Evolutionary conservation across 2,113 vertebrate species (phyloP).

Genomic region (Labeo catla): DNA sequence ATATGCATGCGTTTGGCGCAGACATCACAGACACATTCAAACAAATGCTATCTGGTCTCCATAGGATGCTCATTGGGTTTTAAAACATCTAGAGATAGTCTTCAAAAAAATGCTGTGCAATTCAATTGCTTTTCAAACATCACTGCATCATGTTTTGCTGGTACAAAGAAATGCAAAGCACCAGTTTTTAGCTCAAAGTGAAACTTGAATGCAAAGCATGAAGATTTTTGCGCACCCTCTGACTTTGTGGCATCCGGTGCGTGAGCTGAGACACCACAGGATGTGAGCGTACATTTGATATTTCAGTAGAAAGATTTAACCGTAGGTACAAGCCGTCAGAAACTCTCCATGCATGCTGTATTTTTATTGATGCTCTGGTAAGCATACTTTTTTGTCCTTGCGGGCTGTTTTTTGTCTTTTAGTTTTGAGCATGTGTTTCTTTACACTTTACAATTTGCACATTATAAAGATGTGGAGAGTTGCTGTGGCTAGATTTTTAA

Average conservation of each 20-base stretch:
- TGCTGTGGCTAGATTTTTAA: neutral
- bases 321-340: neutral
- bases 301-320: slow-evolving; percentile 2
- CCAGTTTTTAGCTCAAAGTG: slow-evolving; percentile 24
- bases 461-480: neutral
- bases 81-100: neutral
- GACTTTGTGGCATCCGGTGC: slow-evolving; percentile 68
- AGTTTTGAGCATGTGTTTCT: neutral
- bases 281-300: slow-evolving; percentile 54
- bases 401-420: neutral
- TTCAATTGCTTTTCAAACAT: neutral
- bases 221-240: slow-evolving; percentile 42
- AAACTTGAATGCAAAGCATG: slow-evolving; percentile 60
- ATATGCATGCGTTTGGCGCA: neutral
- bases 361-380: neutral
- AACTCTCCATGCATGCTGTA: neutral
- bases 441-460: neutral
- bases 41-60: neutral
- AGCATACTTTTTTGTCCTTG: neutral
- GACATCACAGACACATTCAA: neutral
- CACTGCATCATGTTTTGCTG: neutral
- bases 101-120: neutral
- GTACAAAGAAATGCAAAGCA: neutral
- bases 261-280: slow-evolving; percentile 65
- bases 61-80: neutral